Evolutionary conservation across 2,113 vertebrate species (phyloP), one percentile per base, ranked within the genome.

Genomic region (Gymnogyps californianus): DNA sequence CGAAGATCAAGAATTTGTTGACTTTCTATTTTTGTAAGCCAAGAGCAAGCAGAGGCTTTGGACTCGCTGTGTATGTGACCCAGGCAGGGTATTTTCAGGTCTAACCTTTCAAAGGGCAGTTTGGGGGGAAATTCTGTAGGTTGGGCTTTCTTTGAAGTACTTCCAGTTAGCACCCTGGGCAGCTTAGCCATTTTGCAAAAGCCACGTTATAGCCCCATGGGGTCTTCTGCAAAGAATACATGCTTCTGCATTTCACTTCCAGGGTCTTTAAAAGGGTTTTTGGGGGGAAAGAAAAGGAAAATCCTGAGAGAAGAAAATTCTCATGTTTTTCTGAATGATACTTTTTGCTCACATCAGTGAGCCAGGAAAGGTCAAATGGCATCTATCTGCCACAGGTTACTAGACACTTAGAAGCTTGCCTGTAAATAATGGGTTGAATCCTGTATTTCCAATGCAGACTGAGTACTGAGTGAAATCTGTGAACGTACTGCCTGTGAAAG

Each of bases 41-140:
- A 92, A 92, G 69, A 94, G 55, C 34, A 77, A 87, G 83, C 64
- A 92, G 67, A 66, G 12, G 83, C 55, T 97, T 89, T 83, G 72
- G 88, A 64, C 44, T 83, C 0, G 0, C 26, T 66, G 12, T 71
- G 61, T 54, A 44, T 74, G 42, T 71, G 92, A 94, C 55, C 31
- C 51, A 88, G 51, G 67, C 69, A 92, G 75, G 80, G 51, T 22
- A 74, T 9, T 61, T 80, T 80, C 54, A 91, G 67, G 88, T 77
- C 83, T 95, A 84, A 79, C 66, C 76, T 90, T 95, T 94, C 85
- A 86, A 83, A 93, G 72, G 65, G 46, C 47, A 87, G 14, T 90
- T n/a, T 77, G 4, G n/a, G 62, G 46, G 18, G 9, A 77, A 75
- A 67, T 81, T 92, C 79, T 93, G 72, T 81, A 81, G 64, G 72